phyloP scores from a whole-genome alignment of 1,140 invertebrate genomes.

The Notospermus geniculatus region DNA sequence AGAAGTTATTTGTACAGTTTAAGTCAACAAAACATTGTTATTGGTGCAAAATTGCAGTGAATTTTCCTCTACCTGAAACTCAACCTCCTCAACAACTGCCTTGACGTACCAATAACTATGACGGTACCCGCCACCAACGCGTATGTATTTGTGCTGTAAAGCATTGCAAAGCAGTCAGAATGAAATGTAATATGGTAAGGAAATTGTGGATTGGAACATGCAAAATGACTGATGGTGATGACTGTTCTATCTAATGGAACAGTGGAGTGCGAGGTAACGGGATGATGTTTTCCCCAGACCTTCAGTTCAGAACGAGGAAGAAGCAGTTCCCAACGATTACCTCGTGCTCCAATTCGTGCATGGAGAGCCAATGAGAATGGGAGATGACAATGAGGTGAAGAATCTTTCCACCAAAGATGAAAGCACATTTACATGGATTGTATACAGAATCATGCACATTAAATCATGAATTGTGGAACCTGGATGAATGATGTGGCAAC shows the following conservation, averaged over 20 bases:
- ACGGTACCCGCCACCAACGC: conserved; percentile 52
- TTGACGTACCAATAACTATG: conserved; percentile 56
- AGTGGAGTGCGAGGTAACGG: background rate
- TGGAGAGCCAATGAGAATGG: no score
- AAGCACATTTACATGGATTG: no score
- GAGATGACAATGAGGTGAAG: no score
- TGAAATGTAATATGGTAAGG: background rate
- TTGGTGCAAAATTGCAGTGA: background rate
- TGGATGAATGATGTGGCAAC: no score
- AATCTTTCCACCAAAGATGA: no score
- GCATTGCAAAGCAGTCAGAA: background rate
- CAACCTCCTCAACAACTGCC: conserved; percentile 47
- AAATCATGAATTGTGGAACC: no score
- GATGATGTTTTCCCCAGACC: background rate
- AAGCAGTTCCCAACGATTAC: background rate
- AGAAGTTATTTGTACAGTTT: no score
- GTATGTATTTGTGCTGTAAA: conserved; percentile 54
- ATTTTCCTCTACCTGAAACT: conserved; percentile 41
- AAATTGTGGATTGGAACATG: background rate
- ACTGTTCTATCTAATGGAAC: background rate
- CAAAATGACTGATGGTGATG: background rate
- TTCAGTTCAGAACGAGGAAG: background rate
- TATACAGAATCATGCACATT: no score
- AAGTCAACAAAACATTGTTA: no score
- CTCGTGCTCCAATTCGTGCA: background rate